phyloP scores from a whole-genome alignment of 1,140 invertebrate genomes.

The Solenopsis fugax region DNA sequence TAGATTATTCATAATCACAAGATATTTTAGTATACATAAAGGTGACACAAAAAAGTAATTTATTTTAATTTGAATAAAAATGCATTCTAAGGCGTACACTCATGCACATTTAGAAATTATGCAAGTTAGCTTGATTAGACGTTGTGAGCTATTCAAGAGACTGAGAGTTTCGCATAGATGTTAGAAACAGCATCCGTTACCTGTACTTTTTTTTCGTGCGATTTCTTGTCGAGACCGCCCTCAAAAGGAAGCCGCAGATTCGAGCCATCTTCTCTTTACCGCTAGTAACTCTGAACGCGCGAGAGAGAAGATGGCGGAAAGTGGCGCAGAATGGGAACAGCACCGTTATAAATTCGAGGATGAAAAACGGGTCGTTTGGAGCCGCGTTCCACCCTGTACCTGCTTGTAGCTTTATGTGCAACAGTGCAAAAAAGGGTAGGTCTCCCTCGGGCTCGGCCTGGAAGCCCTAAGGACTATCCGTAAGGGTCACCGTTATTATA shows the following conservation, averaged over 20 bases:
- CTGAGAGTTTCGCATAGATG: background rate
- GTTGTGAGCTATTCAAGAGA: background rate
- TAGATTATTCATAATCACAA: background rate
- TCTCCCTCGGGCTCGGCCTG: constrained; percentile 68
- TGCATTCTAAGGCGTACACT: background rate
- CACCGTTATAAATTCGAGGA: constrained; percentile 75
- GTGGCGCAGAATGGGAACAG: constrained; percentile 36
- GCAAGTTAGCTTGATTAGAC: background rate
- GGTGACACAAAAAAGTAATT: background rate
- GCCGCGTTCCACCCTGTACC: constrained; percentile 44
- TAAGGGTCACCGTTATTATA: constrained; percentile 79
- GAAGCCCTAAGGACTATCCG: constrained; percentile 66
- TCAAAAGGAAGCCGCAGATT: constrained; percentile 1
- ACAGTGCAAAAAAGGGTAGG: constrained; percentile 76
- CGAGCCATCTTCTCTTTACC: constrained; percentile 4
- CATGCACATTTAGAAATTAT: background rate
- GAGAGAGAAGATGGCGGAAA: constrained; percentile 46
- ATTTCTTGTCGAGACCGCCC: constrained; percentile 1
- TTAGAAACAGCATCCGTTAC: background rate
- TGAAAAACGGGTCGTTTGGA: constrained; percentile 41
- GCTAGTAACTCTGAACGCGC: background rate
- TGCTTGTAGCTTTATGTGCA: constrained; percentile 67
- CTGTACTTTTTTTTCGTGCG: constrained; percentile 9
- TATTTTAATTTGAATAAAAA: background rate
- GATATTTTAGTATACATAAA: background rate